Base-by-base conservation (phyloP, 2,888 invertebrate genomes). In the Mesopsocus fuscifrons region DNA sequence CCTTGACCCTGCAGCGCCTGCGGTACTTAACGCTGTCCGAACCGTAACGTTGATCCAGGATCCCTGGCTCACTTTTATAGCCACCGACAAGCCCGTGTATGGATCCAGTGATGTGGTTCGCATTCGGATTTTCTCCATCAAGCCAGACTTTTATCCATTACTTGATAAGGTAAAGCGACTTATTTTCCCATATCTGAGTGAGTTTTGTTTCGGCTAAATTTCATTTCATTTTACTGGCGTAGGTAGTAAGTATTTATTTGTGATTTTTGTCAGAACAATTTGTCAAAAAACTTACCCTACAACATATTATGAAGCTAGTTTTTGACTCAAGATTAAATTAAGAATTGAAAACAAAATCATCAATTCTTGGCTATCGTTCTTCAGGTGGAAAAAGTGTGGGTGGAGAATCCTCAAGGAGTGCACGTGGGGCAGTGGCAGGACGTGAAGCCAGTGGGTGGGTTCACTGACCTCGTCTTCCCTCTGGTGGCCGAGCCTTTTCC, bases 301-400 rank as follows among this genome's bases (percentile, higher is more conserved):
- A n/a, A n/a, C n/a, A n/a, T n/a, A n/a, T n/a, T n/a, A n/a, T n/a
- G n/a, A n/a, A n/a, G n/a, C n/a, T n/a, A n/a, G n/a, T n/a, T n/a
- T n/a, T n/a, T n/a, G n/a, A n/a, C n/a, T n/a, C n/a, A n/a, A n/a
- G n/a, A n/a, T n/a, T n/a, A n/a, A n/a, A n/a, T n/a, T n/a, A n/a
- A n/a, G n/a, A n/a, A n/a, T n/a, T n/a, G n/a, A n/a, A n/a, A n/a
- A n/a, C n/a, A n/a, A n/a, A n/a, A n/a, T n/a, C n/a, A n/a, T n/a
- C n/a, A n/a, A n/a, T n/a, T n/a, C n/a, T n/a, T n/a, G n/a, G n/a
- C n/a, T n/a, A n/a, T n/a, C n/a, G n/a, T n/a, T n/a, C n/a, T n/a
- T n/a, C 51, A 77, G 77, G 67, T 77, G 48, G 64, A 70, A 15
- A 68, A 72, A 53, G 62, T 77, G 41, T 72, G 71, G 69, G 63